Conservation (phyloP, 2,888 invertebrate species). For the Ethmia dodecea region DNA sequence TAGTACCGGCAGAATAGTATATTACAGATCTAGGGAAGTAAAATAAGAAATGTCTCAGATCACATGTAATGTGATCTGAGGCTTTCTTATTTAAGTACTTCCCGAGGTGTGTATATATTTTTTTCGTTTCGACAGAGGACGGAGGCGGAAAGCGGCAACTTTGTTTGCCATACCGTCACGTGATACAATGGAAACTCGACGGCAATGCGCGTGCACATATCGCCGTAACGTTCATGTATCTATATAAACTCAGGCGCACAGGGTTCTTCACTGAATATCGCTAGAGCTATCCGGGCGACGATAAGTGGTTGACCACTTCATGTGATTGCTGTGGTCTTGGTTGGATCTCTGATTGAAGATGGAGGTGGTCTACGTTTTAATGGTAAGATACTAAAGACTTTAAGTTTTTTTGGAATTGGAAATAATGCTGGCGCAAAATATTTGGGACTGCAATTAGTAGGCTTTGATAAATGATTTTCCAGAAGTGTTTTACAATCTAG, state of each 20-base stretch:
- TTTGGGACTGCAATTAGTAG: neutral
- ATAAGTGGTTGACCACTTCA: conserved; percentile 2
- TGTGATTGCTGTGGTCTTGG: conserved; percentile 36
- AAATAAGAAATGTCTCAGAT: no score
- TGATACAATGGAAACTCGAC: conserved; percentile 12
- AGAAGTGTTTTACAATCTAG: neutral
- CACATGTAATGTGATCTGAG: no score
- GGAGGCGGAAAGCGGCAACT: no score
- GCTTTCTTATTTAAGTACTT: no score
- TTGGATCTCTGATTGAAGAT: conserved; percentile 19
- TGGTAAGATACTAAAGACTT: conserved; percentile 23
- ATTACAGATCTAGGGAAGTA: no score
- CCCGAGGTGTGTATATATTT: no score
- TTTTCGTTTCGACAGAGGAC: no score
- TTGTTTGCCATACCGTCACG: no score
- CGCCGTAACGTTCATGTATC: conserved; percentile 8
- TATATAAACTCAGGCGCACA: conserved; percentile 8
- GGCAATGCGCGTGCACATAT: conserved; percentile 3
- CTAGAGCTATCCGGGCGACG: no score
- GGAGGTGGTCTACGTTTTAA: conserved; percentile 33
- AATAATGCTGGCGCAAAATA: neutral
- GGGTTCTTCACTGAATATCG: no score
- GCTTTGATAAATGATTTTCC: neutral
- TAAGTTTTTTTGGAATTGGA: neutral
- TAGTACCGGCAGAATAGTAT: no score